Percentiles rank a stretch among this genome's conserved stretches.
Evolutionary conservation across 2,113 vertebrate genomes (phyloP).

Genomic region (Seriola quinqueradiata): DNA sequence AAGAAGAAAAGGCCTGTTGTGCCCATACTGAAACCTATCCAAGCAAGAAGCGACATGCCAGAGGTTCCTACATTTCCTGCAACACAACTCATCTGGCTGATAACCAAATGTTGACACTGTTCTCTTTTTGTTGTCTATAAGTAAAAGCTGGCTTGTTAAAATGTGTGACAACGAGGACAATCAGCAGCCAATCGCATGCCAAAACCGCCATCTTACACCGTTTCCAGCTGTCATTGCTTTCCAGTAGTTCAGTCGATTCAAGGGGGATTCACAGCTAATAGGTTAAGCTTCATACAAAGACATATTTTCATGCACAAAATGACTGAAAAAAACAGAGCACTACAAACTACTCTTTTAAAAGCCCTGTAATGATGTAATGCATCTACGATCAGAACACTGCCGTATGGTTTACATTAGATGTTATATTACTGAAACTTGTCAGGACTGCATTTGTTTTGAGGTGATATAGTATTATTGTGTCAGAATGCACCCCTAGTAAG

Average conservation of each 20-base stretch:
- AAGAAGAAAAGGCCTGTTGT: slow-evolving; percentile 43
- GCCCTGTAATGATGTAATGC: slow-evolving; percentile 1
- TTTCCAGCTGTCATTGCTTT: slow-evolving; percentile 40
- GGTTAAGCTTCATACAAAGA: slow-evolving; percentile 7
- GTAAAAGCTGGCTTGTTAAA: slow-evolving; percentile 2
- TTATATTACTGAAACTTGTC: neutral
- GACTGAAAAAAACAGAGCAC: neutral
- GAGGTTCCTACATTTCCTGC: slow-evolving; percentile 28
- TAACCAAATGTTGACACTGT: slow-evolving; percentile 25
- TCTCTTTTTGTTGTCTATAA: slow-evolving; percentile 1
- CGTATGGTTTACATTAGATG: neutral
- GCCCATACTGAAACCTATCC: slow-evolving; percentile 23
- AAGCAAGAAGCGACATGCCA: slow-evolving; percentile 44
- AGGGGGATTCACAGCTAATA: neutral
- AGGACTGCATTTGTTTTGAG: neutral
- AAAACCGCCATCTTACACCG: neutral
- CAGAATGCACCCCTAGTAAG: neutral
- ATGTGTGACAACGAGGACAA: slow-evolving; percentile 4
- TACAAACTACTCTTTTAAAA: slow-evolving; percentile 10
- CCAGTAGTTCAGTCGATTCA: neutral
- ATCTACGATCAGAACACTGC: neutral
- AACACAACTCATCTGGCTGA: slow-evolving; percentile 18
- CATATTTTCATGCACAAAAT: slow-evolving; percentile 7
- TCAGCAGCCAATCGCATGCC: slow-evolving; percentile 4
- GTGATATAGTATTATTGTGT: neutral